Evolutionary conservation across 1,140 invertebrate species (phyloP).

Genomic region (Macrosteles quadrilineatus): DNA sequence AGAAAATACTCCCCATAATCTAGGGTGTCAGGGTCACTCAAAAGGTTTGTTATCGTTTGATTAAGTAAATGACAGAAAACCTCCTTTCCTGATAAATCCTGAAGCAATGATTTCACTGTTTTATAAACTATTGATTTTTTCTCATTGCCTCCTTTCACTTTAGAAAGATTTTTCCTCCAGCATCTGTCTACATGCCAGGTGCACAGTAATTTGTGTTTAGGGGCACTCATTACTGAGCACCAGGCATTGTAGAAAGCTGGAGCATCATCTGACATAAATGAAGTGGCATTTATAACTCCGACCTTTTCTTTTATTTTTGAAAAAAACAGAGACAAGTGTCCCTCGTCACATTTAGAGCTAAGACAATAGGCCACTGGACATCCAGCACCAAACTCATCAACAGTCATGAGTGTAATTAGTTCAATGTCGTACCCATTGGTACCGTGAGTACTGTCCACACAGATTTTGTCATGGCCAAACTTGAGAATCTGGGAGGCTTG

Average conservation of each 20-base stretch:
- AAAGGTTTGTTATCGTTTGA: background rate
- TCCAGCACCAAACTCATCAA: too few species aligned
- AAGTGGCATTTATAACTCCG: background rate
- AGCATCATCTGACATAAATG: too few species aligned
- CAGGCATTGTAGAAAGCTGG: slow-evolving; percentile 9
- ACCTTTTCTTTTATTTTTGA: background rate
- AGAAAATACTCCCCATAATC: slow-evolving; percentile 25
- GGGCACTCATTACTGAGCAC: background rate
- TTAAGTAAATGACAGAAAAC: too few species aligned
- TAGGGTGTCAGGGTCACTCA: background rate
- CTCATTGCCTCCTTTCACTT: background rate
- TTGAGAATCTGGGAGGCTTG: too few species aligned
- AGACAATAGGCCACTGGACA: too few species aligned
- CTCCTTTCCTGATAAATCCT: background rate
- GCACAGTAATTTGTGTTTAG: background rate
- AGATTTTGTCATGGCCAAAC: slow-evolving; percentile 21
- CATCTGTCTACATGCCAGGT: slow-evolving; percentile 17
- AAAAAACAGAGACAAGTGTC: too few species aligned
- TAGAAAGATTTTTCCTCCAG: slow-evolving; percentile 9
- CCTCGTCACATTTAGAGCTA: too few species aligned
- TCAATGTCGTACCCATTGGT: background rate
- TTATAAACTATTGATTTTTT: background rate
- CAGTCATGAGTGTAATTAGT: background rate
- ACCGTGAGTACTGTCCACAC: slow-evolving; percentile 24
- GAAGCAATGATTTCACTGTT: background rate